These are phyloP conservation scores for Pangasianodon gigas DNA, from an alignment of 2,113 vertebrate genomes.

Conservation along the genomic window DNA sequence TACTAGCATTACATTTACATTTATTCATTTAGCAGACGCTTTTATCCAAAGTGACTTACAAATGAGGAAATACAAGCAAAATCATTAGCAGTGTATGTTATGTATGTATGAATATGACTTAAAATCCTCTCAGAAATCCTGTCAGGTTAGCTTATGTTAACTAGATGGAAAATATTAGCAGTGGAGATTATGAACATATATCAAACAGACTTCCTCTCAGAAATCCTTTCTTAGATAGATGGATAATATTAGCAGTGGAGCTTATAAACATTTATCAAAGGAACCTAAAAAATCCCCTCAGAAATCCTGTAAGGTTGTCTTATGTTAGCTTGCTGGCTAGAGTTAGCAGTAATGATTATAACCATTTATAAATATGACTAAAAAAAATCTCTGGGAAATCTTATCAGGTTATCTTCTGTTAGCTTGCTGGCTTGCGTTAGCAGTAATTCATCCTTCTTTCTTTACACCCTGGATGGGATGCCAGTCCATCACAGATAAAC, in stretches of 20 bases:
- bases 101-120: background rate
- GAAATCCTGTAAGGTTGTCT: background rate
- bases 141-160: background rate
- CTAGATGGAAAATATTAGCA: background rate
- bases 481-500: background rate
- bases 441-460: background rate
- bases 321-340: background rate
- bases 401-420: background rate
- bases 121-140: background rate
- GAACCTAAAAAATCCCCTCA: background rate
- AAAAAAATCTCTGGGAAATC: background rate
- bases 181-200: background rate
- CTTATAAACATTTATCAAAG: background rate
- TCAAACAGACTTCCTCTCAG: background rate
- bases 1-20: background rate
- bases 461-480: background rate
- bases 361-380: background rate
- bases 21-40: no score
- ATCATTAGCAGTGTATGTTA: background rate
- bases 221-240: background rate
- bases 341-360: background rate
- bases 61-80: no score
- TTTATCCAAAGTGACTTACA: no score
- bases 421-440: background rate
- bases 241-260: background rate